Conservation (phyloP, 2,113 vertebrate genomes). For the Grallaria varia region DNA sequence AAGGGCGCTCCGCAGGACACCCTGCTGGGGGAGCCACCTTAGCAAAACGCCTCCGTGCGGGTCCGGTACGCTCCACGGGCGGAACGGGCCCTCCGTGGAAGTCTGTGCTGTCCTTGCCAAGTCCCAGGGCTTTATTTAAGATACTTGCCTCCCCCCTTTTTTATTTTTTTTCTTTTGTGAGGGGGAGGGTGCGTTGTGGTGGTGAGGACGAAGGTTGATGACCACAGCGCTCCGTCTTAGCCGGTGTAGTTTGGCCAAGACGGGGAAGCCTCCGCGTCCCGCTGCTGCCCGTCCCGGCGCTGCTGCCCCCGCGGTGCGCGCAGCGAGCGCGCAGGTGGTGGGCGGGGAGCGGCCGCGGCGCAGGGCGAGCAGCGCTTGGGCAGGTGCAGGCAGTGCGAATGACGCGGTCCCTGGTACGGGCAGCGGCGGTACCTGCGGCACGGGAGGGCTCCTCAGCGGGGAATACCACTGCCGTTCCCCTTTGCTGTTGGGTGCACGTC, state of each 20-base stretch:
- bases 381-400: neutral
- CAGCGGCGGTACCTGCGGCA: neutral
- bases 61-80: neutral
- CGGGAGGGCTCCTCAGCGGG: neutral
- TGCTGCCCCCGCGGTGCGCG: neutral
- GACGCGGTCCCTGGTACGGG: too few species aligned
- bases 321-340: neutral
- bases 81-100: neutral
- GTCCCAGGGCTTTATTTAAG: neutral
- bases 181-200: too few species aligned
- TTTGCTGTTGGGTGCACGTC: neutral
- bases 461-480: neutral
- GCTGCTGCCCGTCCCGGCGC: neutral
- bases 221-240: neutral
- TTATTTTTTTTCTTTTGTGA: neutral
- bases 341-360: too few species aligned
- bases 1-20: neutral
- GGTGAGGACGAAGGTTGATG: neutral
- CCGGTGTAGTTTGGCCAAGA: neutral
- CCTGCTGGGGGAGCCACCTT: fast-evolving
- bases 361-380: neutral
- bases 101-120: neutral
- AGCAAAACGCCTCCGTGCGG: neutral
- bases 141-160: fast-evolving
- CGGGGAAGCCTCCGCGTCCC: neutral